Conservation (phyloP, 2,797 vertebrate genomes). For the Crypturellus tataupa region DNA sequence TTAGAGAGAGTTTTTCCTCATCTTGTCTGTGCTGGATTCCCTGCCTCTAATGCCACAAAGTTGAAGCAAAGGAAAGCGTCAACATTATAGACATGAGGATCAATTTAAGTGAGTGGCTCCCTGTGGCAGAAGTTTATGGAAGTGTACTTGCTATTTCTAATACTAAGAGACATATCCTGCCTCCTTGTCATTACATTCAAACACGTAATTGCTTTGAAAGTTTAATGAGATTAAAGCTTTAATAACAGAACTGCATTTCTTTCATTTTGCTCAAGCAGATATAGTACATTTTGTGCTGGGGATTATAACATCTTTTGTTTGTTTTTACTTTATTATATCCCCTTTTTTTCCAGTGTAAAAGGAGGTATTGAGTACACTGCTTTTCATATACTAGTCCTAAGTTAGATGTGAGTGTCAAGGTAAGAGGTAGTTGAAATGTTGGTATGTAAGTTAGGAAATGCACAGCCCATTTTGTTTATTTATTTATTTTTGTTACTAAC, state of each 20-base stretch:
- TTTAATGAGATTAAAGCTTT: neutral
- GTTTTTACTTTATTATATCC: neutral
- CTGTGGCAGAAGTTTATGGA: constrained; percentile 17
- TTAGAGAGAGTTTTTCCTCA: constrained; percentile 51
- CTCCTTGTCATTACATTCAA: neutral
- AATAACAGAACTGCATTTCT: neutral
- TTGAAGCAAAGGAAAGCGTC: constrained; percentile 37
- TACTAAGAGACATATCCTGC: neutral
- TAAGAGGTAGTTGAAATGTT: neutral
- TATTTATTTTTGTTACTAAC: neutral
- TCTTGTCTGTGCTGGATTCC: neutral
- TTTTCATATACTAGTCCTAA: neutral
- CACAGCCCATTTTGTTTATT: neutral
- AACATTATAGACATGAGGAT: neutral
- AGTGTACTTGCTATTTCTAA: neutral
- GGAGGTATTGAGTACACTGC: neutral
- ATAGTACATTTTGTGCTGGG: neutral
- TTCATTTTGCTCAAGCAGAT: neutral
- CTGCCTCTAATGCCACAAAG: neutral
- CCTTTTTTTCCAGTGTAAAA: neutral
- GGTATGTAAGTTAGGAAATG: neutral
- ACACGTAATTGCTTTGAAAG: neutral
- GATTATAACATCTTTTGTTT: neutral
- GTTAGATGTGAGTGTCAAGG: neutral
- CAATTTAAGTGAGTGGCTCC: constrained; percentile 19